Evolutionary conservation across 2,797 vertebrate species (phyloP), one percentile per base, ranked within the genome.

Genomic region (Phrynocephalus forsythii): DNA sequence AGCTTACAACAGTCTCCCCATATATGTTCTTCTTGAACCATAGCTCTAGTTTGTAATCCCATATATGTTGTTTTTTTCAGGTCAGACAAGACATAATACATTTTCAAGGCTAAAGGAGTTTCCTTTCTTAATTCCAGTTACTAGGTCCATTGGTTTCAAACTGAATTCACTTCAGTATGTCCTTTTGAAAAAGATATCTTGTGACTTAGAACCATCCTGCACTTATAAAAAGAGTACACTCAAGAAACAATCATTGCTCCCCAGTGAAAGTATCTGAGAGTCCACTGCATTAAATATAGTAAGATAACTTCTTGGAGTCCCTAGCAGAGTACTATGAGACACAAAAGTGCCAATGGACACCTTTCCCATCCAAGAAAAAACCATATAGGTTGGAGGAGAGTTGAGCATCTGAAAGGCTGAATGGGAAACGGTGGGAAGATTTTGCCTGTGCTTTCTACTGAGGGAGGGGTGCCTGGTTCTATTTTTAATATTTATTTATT

Each of bases 81-180:
- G 33, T 83, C 50, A 88, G 20, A 28, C 33, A 84, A 86, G 16
- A 63, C 18, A 52, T 50, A 50, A 84, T n/a, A 50, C 20, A 26
- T 84, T 72, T 88, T 79, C n/a, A 79, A 88, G 20, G 38, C 22
- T 79, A 83, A 87, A 79, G 78, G 7, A 11, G 26, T 69, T 69
- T 77, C 22, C 48, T 79, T 79, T 71, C 33, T 22, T 71, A 72
- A 79, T 63, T 83, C 26, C 56, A 66, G 52, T 60, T 87, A 76
- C 68, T 16, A 28, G 48, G 13, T 30, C 28, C 3, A 56, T 56
- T 78, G 28, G 56, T 24, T 83, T 71, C 52, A 30, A 28, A 79
- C 0, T 26, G 68, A 22, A 71, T 80, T 79, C 22, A 72, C 30
- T 0, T 38, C 44, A n/a, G 52, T 9, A 26, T 69, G 3, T 44